Base-by-base conservation (phyloP, 2,797 vertebrate species). In the Sparus aurata region DNA sequence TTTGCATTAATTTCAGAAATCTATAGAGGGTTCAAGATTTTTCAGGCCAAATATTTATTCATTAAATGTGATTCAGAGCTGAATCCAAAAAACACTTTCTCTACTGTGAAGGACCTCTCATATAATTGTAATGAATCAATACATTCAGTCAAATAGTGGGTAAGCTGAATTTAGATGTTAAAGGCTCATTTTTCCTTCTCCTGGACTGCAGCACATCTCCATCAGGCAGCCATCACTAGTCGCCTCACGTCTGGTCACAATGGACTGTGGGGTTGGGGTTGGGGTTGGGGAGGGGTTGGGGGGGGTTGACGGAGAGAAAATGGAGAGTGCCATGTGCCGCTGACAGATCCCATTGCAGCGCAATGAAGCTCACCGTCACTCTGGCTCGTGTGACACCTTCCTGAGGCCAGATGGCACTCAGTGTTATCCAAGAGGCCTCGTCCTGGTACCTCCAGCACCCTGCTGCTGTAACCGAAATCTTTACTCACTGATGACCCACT, bases 261-360 rank as follows among this genome's bases (percentile, higher is more conserved):
- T 34, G 66, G 62, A 52, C 47, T 55, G 72, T 0, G 63, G 53
- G 68, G 30, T 34, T 34, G 30, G 30, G 68, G 34, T 8, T 3
- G 27, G 27, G 27, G 27, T 27, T 3, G 25, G 30, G 30, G 63
- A n/a, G n/a, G 52, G 68, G 30, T 4, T 30, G 30, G 30, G 59
- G 53, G 30, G 67, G 55, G 1, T 27, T 30, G 13, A 60, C 22
- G 38, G 52, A 49, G 20, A 69, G 77, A 57, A 75, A 84, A 73
- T 54, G 60, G 65, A 77, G 67, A 73, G 67, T 2, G 71, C 71
- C 92, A 90, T 90, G 92, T 91, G 89, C 81, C 74, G 55, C 64
- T 92, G 86, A 93, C 91, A 89, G 80, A 80, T 88, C 80, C 79
- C 85, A 85, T 82, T 18, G 87, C 82, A 80, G 81, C 59, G 55